Base-by-base conservation (phyloP, 2,888 invertebrate genomes). In the Pemphredon lugubris region DNA sequence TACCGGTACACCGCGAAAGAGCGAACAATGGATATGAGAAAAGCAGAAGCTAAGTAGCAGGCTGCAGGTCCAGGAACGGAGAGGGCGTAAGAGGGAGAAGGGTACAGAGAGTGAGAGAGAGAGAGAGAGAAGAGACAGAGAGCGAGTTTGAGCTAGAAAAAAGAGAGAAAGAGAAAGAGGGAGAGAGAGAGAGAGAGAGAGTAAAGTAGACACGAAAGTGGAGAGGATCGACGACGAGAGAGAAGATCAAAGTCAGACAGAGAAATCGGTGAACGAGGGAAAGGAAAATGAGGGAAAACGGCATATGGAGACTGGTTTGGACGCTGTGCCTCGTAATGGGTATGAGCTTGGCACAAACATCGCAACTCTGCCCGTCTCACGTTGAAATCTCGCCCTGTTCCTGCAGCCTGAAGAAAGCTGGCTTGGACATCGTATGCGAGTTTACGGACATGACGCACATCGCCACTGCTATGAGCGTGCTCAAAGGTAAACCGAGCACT, bases 361-460 rank as follows among this genome's bases (percentile, higher is more conserved):
- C 61, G 16, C 54, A 64, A 34, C 54, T 80, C 23, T 82, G 74
- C 90, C 96, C 96, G 45, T 91, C 94, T 70, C 93, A 93, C 78
- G 91, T 90, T 86, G 95, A 95, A 71, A 95, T 96, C 85, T 90
- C 93, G 54, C 96, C 96, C 30, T 97, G 97, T 91, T 92, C 93
- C 80, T 97, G 97, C 90, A 93, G 93, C 80, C 95, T 96, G 79
- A 96, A 96, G 90, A 96, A 96, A 90, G 95, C 96, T 85, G 96
- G 96, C 45, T 92, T 97, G 81, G 97, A 97, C 89, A 94, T 97
- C 75, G 92, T 96, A 75, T 97, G 97, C 92, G 96, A 97, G 91
- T 94, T 94, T 83, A 96, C 96, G 55, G 96, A 96, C 87, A 93
- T 94, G 82, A 92, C 92, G 76, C 95, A 95, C 85, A 96, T 97